phyloP scores from a whole-genome alignment of 92 coral and sea anemone genomes.

The Zoanthus sansibaricus region DNA sequence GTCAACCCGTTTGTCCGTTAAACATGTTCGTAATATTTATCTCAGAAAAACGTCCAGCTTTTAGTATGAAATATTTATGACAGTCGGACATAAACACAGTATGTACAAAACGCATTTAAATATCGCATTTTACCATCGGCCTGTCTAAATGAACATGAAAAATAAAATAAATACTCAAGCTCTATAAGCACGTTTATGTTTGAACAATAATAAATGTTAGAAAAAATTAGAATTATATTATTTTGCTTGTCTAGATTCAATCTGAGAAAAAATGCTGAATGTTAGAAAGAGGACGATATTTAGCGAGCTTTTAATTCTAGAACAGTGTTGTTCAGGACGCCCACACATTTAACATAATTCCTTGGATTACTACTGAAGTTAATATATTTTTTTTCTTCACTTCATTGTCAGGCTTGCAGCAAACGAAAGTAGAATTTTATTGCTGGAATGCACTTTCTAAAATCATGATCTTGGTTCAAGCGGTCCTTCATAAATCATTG shows the following conservation, averaged over 20 bases:
- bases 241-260: conserved; percentile 7
- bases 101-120: conserved; percentile 50
- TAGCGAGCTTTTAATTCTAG: conserved; percentile 37
- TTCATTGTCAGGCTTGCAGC: neutral
- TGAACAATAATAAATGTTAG: neutral
- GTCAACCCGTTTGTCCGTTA: conserved; percentile 22
- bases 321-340: conserved; percentile 27
- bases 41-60: conserved; percentile 64
- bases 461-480: neutral
- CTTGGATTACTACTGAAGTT: conserved; percentile 2
- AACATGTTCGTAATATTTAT: conserved; percentile 40
- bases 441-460: neutral
- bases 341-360: conserved; percentile 25
- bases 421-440: neutral
- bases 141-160: conserved; percentile 8
- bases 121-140: conserved; percentile 44
- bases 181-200: neutral
- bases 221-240: neutral
- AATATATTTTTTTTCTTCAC: conserved; percentile 4
- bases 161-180: neutral
- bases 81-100: conserved; percentile 81
- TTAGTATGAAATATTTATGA: conserved; percentile 87
- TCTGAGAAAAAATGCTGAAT: conserved; percentile 20
- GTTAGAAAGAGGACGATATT: conserved; percentile 34
- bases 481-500: neutral